Evolutionary conservation across 1,140 invertebrate species (phyloP).

Genomic region (Drosophila pectinifera): DNA sequence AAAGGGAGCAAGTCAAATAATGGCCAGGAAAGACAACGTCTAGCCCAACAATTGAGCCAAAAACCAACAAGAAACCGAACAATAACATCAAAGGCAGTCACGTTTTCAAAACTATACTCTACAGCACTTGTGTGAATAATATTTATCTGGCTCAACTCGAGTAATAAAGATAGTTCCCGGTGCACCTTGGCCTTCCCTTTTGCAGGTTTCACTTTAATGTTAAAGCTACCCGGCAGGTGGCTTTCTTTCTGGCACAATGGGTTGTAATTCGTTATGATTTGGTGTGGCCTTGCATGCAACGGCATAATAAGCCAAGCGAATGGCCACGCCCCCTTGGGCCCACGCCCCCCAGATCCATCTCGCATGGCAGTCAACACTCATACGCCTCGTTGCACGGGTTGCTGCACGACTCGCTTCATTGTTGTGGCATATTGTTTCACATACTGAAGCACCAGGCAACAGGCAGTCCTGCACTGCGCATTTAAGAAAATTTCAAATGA

Average conservation of each 20-base stretch:
- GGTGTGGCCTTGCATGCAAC: constrained; percentile 72
- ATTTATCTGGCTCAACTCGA: constrained; percentile 8
- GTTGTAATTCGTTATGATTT: constrained; percentile 74
- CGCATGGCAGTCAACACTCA: constrained; percentile 72
- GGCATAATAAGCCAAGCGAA: constrained; percentile 73
- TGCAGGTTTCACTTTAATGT: constrained; percentile 10
- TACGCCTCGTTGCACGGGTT: constrained; percentile 74
- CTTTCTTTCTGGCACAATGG: constrained; percentile 33
- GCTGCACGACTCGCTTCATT: constrained; percentile 75
- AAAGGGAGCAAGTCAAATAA: constrained; percentile 60
- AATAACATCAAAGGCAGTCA: constrained; percentile 48
- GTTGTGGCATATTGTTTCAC: constrained; percentile 78
- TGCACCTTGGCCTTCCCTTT: constrained; percentile 3
- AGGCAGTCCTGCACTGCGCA: constrained; percentile 13
- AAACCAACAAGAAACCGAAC: constrained; percentile 31
- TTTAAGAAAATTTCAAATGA: no score
- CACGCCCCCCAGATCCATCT: constrained; percentile 12
- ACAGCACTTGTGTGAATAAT: constrained; percentile 25
- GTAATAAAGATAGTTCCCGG: background rate
- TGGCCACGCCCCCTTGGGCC: background rate
- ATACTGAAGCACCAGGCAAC: constrained; percentile 55
- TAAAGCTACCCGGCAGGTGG: constrained; percentile 26
- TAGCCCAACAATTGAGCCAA: constrained; percentile 37
- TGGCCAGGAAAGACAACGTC: constrained; percentile 37
- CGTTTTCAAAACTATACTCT: constrained; percentile 30